A percentile compares a stretch with the other conserved stretches of the same genome.
Evolutionary conservation across 2,113 vertebrate genomes (phyloP).

Genomic region (Puma concolor): DNA sequence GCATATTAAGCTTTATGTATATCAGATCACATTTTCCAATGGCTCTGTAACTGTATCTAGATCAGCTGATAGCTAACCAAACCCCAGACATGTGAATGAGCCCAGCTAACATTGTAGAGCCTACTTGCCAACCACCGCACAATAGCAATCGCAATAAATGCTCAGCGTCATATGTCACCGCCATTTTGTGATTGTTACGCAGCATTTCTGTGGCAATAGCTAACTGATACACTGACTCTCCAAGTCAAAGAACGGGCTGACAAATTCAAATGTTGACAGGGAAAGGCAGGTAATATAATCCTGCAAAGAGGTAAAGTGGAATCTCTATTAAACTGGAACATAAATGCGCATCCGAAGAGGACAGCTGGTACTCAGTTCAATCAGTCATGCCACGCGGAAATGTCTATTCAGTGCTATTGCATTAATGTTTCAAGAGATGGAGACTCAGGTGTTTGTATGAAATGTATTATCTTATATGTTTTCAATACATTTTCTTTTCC

Average conservation of each 20-base stretch:
- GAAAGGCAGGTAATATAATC: not conserved
- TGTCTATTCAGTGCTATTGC: not conserved
- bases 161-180: not conserved
- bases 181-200: not conserved
- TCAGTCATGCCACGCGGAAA: not conserved
- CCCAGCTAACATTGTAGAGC: not conserved
- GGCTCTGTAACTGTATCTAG: not conserved
- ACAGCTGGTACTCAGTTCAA: not conserved
- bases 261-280: not conserved
- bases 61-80: not conserved
- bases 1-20: too few relatives aligned
- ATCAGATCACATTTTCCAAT: too few relatives aligned
- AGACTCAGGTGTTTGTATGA: not conserved
- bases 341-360: too few relatives aligned
- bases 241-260: not conserved
- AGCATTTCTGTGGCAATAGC: not conserved
- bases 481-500: not conserved
- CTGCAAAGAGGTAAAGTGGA: not conserved
- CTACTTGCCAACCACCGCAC: not conserved
- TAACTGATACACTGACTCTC: not conserved
- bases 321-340: not conserved
- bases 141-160: not conserved
- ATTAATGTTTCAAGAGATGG: not conserved
- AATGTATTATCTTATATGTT: not conserved
- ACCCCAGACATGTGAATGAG: not conserved